These are phyloP conservation scores for Tenrec ecaudatus DNA, from an alignment of 2,113 vertebrate species.

Conservation along the genomic window DNA sequence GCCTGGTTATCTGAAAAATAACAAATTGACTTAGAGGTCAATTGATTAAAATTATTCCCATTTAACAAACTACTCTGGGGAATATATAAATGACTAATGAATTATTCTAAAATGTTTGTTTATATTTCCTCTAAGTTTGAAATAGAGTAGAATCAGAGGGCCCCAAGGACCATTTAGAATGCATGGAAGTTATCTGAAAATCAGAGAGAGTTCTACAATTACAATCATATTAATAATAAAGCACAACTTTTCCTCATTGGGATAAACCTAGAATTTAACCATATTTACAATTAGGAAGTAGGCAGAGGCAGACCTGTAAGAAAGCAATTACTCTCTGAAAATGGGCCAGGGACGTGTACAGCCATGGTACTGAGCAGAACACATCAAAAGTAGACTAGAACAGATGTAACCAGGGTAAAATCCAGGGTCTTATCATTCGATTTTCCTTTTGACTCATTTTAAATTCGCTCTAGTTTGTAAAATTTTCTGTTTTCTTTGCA, in stretches of 20 bases:
- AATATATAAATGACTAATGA: not conserved
- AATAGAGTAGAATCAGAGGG: not conserved
- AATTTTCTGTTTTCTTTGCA: too few relatives aligned
- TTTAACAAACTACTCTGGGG: conserved; percentile 18
- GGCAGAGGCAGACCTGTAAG: not conserved
- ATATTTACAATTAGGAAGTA: conserved; percentile 6
- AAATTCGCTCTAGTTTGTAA: too few relatives aligned
- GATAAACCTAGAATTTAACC: conserved; percentile 61
- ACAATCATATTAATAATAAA: conserved; percentile 47
- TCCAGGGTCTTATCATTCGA: too few relatives aligned
- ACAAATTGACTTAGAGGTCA: conserved; percentile 61
- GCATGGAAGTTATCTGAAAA: conserved; percentile 50
- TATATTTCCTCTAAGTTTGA: conserved; percentile 24
- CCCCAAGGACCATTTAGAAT: conserved; percentile 41
- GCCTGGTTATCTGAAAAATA: conserved; percentile 49
- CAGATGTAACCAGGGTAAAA: too few relatives aligned
- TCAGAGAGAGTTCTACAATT: conserved; percentile 49
- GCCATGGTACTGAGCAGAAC: too few relatives aligned
- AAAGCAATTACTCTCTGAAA: not conserved
- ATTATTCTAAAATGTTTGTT: conserved; percentile 20
- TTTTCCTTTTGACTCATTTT: too few relatives aligned
- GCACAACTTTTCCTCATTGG: conserved; percentile 20
- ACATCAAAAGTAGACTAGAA: too few relatives aligned
- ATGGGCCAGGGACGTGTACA: too few relatives aligned
- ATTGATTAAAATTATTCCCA: conserved; percentile 68